Percentiles rank a stretch among this genome's conserved stretches.
phyloP scores from a whole-genome alignment of 2,797 vertebrate species.

The Chiloscyllium punctatum region DNA sequence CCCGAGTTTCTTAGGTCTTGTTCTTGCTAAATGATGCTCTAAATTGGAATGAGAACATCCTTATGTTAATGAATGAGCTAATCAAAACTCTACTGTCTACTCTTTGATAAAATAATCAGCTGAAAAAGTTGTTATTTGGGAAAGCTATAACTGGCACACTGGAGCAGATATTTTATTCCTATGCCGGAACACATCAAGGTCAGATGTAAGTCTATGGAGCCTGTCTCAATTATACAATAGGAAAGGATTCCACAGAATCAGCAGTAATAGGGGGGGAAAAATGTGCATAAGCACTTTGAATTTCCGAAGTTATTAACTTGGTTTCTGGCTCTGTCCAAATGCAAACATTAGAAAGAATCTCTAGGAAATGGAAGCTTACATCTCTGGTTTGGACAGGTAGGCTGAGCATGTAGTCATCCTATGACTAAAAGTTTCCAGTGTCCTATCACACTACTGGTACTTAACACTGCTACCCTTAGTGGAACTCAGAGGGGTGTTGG shows the following conservation, averaged over 20 bases:
- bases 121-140: not conserved
- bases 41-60: not conserved
- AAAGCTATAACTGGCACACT: not conserved
- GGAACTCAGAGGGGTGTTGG: not conserved
- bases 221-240: not conserved
- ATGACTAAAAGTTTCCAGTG: too few species aligned
- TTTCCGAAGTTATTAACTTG: not conserved
- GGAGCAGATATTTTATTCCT: not conserved
- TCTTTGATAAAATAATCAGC: not conserved
- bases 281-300: not conserved
- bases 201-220: not conserved
- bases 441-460: too few species aligned
- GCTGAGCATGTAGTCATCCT: not conserved
- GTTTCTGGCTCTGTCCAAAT: not conserved
- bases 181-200: not conserved
- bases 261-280: not conserved
- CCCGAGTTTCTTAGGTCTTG: not conserved
- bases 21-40: not conserved
- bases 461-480: not conserved
- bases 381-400: not conserved
- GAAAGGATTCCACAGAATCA: not conserved
- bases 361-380: not conserved
- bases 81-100: not conserved
- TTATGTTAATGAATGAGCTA: not conserved
- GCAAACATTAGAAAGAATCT: not conserved